phyloP scores from a whole-genome alignment of 2,888 invertebrate genomes.

The Callyntrura sp. region DNA sequence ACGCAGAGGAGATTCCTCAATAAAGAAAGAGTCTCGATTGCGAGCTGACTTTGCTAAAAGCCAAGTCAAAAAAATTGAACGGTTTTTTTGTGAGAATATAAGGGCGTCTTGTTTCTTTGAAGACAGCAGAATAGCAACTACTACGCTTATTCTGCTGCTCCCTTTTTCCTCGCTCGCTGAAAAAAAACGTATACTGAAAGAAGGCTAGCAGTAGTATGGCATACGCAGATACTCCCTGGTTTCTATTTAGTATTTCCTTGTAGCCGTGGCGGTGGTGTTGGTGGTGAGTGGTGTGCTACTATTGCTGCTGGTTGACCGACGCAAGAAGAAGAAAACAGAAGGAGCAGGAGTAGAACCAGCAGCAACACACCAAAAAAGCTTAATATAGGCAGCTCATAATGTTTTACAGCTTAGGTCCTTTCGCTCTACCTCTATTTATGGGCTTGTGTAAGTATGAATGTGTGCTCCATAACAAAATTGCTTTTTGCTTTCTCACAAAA shows the following conservation, averaged over 20 bases:
- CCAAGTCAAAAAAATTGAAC: no score
- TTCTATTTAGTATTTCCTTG: no score
- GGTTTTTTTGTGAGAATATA: background rate
- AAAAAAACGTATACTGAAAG: background rate
- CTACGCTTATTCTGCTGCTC: conserved; percentile 28
- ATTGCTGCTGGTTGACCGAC: conserved; percentile 52
- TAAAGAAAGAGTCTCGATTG: no score
- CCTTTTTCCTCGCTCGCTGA: background rate
- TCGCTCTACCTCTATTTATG: no score
- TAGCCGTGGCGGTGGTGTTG: background rate
- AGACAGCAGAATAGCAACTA: conserved; percentile 44
- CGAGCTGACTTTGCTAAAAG: no score
- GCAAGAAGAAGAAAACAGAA: conserved; percentile 40
- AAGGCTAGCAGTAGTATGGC: background rate
- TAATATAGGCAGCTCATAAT: conserved; percentile 37
- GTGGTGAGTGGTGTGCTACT: no score
- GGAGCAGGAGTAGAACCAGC: conserved; percentile 1
- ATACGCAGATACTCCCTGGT: background rate
- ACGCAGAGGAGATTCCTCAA: no score
- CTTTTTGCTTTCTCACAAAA: background rate
- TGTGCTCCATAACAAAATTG: conserved; percentile 18
- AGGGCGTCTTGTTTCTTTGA: conserved; percentile 37
- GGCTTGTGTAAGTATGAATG: background rate
- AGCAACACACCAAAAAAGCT: background rate
- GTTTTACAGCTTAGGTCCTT: background rate